Percentiles rank a stretch among this genome's conserved stretches.
phyloP scores from a whole-genome alignment of 2,888 invertebrate genomes.

The Mesorhabditis spiculigera region DNA sequence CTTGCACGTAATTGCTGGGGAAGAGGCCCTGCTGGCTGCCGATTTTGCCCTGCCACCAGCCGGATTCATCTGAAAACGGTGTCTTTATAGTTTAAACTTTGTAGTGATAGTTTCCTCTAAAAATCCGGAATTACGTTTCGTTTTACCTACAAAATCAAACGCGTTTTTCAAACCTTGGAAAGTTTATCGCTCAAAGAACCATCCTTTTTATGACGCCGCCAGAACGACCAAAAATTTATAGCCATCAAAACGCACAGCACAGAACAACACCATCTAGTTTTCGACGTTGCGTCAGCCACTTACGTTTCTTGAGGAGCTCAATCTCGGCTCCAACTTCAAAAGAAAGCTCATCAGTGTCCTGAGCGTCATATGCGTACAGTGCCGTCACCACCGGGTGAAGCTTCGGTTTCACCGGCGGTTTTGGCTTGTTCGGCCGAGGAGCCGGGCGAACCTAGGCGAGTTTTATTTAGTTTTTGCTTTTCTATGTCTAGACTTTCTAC shows the following conservation, averaged over 20 bases:
- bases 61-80: conserved; percentile 65
- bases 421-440: conserved; percentile 61
- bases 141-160: neutral
- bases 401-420: conserved; percentile 57
- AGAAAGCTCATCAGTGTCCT: conserved; percentile 69
- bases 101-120: neutral
- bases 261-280: no score
- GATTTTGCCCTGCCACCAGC: conserved; percentile 71
- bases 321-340: conserved; percentile 68
- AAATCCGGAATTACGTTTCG: neutral
- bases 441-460: conserved; percentile 15
- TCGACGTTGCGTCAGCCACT: conserved; percentile 24
- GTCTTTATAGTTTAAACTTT: conserved; percentile 4
- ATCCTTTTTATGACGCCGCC: no score
- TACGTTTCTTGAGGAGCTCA: conserved; percentile 68
- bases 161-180: conserved; percentile 11
- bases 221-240: no score
- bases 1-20: conserved; percentile 69
- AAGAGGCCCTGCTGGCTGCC: conserved; percentile 68
- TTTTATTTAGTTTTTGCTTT: no score
- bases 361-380: conserved; percentile 69
- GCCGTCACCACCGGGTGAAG: conserved; percentile 59
- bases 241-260: no score
- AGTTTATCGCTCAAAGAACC: conserved; percentile 60
- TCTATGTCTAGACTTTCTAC: no score